A percentile compares a stretch with the other conserved stretches of the same genome.
Conservation (phyloP, 1,140 invertebrate species). For the Hycleus phaleratus region DNA sequence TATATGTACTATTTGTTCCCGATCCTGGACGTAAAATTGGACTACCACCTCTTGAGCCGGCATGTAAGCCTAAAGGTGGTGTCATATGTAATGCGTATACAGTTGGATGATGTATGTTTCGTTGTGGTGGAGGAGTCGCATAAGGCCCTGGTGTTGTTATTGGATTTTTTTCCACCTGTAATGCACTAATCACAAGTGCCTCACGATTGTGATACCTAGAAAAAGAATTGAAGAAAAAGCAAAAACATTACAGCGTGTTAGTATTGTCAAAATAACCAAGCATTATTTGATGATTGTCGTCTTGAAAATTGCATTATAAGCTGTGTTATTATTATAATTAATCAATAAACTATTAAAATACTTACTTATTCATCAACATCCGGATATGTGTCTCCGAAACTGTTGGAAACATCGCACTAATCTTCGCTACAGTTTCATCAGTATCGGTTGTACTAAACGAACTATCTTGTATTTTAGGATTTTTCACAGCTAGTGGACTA, state of each 20-base stretch:
- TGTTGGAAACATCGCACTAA: slow-evolving; percentile 85
- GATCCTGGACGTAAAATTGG: slow-evolving; percentile 36
- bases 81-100: slow-evolving; percentile 33
- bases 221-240: slow-evolving; percentile 21
- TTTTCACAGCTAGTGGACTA: slow-evolving; percentile 40
- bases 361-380: slow-evolving; percentile 81
- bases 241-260: slow-evolving; percentile 16
- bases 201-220: slow-evolving; percentile 83
- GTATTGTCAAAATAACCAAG: slow-evolving; percentile 1
- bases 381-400: slow-evolving; percentile 82
- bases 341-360: slow-evolving; percentile 4
- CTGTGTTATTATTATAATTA: too few relatives aligned
- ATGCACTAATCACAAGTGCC: slow-evolving; percentile 84
- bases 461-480: slow-evolving; percentile 58
- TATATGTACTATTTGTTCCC: slow-evolving; percentile 45
- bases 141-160: slow-evolving; percentile 75
- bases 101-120: slow-evolving; percentile 42
- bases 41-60: slow-evolving; percentile 40
- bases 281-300: too few relatives aligned
- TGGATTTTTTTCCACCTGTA: slow-evolving; percentile 88
- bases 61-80: slow-evolving; percentile 34
- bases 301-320: too few relatives aligned
- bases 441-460: slow-evolving; percentile 53
- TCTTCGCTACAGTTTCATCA: slow-evolving; percentile 68
- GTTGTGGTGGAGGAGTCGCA: slow-evolving; percentile 54